Evolutionary conservation across 1,140 invertebrate genomes (phyloP).

Genomic region (Argopecten irradians): DNA sequence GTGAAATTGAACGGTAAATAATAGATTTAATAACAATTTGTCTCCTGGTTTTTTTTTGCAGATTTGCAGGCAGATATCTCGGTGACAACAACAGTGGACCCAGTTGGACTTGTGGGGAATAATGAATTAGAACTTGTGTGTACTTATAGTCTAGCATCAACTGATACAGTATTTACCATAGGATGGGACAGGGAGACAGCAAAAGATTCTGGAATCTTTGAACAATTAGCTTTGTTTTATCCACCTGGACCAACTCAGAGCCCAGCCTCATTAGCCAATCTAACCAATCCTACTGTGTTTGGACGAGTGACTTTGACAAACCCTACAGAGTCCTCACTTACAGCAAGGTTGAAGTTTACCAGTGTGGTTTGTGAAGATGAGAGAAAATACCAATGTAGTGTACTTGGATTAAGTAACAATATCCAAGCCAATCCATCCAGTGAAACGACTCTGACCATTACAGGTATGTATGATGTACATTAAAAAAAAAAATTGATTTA

Average conservation of each 20-base stretch:
- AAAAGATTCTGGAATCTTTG: neutral
- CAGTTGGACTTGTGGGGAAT: neutral
- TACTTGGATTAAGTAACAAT: neutral
- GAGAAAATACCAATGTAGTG: neutral
- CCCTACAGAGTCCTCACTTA: neutral
- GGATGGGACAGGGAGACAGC: neutral
- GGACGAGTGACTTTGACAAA: neutral
- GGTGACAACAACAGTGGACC: neutral
- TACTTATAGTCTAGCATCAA: neutral
- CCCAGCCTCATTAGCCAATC: neutral
- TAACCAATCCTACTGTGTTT: neutral
- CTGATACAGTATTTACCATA: neutral
- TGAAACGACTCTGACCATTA: neutral
- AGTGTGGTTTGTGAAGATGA: neutral
- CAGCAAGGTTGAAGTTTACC: neutral
- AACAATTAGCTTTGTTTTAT: neutral
- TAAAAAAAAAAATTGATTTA: neutral
- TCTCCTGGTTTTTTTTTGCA: neutral
- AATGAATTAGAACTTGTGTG: constrained; percentile 1
- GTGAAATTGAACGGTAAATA: too few species aligned
- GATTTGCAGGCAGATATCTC: neutral
- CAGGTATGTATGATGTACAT: neutral
- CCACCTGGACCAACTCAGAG: neutral
- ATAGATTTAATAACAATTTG: too few species aligned
- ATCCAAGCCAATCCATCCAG: neutral